Evolutionary conservation across 2,888 invertebrate genomes (phyloP).

Genomic region (Mythimna vitellina): DNA sequence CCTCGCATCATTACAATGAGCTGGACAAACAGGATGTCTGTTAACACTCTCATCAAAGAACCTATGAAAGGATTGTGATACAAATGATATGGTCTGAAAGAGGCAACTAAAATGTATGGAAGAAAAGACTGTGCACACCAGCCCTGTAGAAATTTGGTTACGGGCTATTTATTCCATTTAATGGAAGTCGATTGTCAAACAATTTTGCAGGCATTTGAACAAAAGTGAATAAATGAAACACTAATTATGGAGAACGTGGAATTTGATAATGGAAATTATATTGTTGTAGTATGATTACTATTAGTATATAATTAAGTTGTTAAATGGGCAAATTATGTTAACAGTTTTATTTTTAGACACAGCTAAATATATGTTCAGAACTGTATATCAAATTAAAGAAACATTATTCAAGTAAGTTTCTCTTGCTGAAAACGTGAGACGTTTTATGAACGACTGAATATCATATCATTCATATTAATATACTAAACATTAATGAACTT

Average conservation of each 20-base stretch:
- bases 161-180: neutral
- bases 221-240: neutral
- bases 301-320: neutral
- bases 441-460: neutral
- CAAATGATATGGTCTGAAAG: neutral
- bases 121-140: neutral
- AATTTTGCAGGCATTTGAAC: neutral
- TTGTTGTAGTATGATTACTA: neutral
- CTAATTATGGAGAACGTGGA: neutral
- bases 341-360: neutral
- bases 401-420: neutral
- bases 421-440: neutral
- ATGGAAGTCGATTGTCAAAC: neutral
- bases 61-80: neutral
- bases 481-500: neutral
- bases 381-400: neutral
- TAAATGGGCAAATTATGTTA: neutral
- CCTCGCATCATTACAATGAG: conserved; percentile 78
- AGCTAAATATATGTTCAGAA: neutral
- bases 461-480: neutral
- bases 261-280: conserved; percentile 4
- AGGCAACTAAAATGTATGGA: neutral
- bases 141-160: too few relatives aligned
- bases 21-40: conserved; percentile 13
- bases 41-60: neutral